These are phyloP conservation scores for Dione vanillae DNA, from an alignment of 2,888 invertebrate genomes.

Conservation along the genomic window DNA sequence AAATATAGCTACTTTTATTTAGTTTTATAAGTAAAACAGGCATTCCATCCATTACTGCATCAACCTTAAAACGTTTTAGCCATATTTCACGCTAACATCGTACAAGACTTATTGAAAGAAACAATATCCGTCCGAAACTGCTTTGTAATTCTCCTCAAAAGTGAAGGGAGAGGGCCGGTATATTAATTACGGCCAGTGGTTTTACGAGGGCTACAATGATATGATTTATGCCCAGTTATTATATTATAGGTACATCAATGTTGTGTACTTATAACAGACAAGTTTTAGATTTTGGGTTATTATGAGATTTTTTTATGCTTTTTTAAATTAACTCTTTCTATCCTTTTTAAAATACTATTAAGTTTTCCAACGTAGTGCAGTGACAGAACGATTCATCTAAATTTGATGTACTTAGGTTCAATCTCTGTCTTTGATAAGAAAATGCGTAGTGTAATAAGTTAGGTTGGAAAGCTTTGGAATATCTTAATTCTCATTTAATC, in stretches of 20 bases:
- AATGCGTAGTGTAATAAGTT: too few relatives aligned
- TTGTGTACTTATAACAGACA: not conserved
- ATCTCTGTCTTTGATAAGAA: too few relatives aligned
- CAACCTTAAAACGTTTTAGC: conserved; percentile 3
- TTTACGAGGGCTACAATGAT: conserved; percentile 25
- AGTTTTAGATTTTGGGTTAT: too few relatives aligned
- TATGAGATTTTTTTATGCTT: too few relatives aligned
- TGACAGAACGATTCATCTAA: too few relatives aligned
- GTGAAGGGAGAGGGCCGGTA: conserved; percentile 53
- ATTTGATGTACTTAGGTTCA: too few relatives aligned
- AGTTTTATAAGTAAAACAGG: not conserved
- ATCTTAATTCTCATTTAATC: too few relatives aligned
- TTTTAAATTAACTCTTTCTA: too few relatives aligned
- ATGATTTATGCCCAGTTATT: conserved; percentile 19
- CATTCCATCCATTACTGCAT: not conserved
- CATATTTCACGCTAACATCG: conserved; percentile 11
- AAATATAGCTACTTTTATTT: too few relatives aligned
- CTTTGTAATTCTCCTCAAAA: conserved; percentile 49
- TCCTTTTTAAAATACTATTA: too few relatives aligned
- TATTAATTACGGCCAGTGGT: conserved; percentile 55
- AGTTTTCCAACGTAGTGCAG: too few relatives aligned
- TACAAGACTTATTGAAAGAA: conserved; percentile 30
- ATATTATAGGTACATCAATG: not conserved
- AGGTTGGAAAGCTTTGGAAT: too few relatives aligned
- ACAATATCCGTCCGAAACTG: conserved; percentile 31